Evolutionary conservation across 2,113 vertebrate species (phyloP).

Genomic region (Myrmophylax atrothorax): DNA sequence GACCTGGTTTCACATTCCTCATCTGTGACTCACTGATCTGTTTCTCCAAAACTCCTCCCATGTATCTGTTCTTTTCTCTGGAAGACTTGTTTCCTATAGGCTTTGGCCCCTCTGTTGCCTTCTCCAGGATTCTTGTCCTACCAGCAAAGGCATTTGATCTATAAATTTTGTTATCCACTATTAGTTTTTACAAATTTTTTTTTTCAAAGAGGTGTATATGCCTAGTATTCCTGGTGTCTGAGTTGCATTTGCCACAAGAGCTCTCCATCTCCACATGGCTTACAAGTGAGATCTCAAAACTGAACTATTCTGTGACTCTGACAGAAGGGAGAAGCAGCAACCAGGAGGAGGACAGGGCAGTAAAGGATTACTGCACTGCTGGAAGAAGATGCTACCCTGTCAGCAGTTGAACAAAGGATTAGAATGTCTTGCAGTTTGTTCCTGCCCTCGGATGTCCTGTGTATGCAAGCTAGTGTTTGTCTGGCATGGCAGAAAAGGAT

Average conservation of each 20-base stretch:
- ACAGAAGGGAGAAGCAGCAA: background rate
- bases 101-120: background rate
- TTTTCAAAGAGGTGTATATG: background rate
- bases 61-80: background rate
- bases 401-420: background rate
- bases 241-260: background rate
- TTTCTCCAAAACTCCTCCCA: background rate
- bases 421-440: background rate
- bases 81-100: background rate
- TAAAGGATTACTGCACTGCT: background rate
- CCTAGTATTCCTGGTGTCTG: background rate
- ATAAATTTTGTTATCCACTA: background rate
- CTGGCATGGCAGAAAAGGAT: background rate
- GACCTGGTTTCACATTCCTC: accelerated
- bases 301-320: background rate
- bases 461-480: background rate
- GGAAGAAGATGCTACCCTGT: background rate
- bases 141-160: background rate
- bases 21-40: background rate
- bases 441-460: background rate
- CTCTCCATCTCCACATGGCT: background rate
- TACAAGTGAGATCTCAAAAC: background rate
- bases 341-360: background rate
- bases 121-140: background rate
- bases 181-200: background rate